phyloP scores from a whole-genome alignment of 2,797 vertebrate species.

The Synanceia verrucosa region DNA sequence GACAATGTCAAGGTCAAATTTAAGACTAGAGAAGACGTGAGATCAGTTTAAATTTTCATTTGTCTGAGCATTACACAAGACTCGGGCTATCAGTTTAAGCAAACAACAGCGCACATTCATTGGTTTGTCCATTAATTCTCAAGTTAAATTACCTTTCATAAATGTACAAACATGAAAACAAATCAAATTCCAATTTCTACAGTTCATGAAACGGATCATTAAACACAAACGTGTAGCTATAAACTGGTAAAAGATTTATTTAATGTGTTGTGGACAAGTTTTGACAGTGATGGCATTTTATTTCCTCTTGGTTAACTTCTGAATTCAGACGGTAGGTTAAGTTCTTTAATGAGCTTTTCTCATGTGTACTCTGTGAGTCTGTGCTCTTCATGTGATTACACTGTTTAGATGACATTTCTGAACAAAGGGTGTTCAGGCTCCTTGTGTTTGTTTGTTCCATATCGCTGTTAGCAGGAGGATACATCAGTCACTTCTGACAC shows the following conservation, averaged over 20 bases:
- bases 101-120: neutral
- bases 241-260: neutral
- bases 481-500: slow-evolving; percentile 47
- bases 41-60: neutral
- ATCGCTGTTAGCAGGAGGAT: slow-evolving; percentile 13
- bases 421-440: slow-evolving; percentile 6
- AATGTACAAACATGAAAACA: neutral
- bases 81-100: neutral
- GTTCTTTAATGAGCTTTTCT: slow-evolving; percentile 25
- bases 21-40: neutral
- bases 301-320: neutral
- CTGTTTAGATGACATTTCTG: slow-evolving; percentile 27
- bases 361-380: neutral
- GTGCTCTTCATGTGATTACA: neutral
- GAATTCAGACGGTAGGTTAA: neutral
- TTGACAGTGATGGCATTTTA: slow-evolving; percentile 8
- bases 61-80: neutral
- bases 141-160: neutral
- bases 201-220: neutral
- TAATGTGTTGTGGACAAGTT: neutral
- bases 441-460: slow-evolving; percentile 18
- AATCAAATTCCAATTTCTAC: neutral
- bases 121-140: neutral
- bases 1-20: neutral
- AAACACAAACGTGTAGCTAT: neutral